Evolutionary conservation across 2,888 invertebrate species (phyloP).

Genomic region (Quadroppia sp.): DNA sequence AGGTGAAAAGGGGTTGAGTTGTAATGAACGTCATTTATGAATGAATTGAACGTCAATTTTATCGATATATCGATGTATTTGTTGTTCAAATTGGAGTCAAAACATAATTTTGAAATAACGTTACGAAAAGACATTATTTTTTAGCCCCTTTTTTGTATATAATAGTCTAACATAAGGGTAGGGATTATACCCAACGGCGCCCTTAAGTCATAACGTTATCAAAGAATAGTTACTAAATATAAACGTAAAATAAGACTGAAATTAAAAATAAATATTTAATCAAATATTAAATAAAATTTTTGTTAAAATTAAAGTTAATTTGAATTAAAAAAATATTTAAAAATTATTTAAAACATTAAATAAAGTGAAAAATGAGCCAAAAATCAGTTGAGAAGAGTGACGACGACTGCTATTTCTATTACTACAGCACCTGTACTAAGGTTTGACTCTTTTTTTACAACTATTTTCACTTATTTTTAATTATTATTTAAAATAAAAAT

Average conservation of each 20-base stretch:
- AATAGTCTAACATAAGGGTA: too few species aligned
- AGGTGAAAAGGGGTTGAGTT: too few species aligned
- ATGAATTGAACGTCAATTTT: too few species aligned
- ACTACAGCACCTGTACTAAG: conserved; percentile 79
- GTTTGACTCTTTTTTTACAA: conserved; percentile 56
- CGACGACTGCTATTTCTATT: conserved; percentile 83
- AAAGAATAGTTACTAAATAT: too few species aligned
- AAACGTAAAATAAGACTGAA: neutral
- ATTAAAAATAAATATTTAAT: neutral
- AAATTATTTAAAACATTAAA: neutral
- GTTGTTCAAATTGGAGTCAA: too few species aligned
- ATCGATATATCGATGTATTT: too few species aligned
- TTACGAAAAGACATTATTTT: too few species aligned
- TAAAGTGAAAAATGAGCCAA: neutral
- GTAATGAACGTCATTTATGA: too few species aligned
- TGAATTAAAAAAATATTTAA: neutral
- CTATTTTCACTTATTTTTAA: conserved; percentile 20
- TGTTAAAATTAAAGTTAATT: neutral
- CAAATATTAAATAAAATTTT: neutral
- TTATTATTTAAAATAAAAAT: neutral
- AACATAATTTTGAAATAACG: too few species aligned
- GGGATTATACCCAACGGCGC: too few species aligned
- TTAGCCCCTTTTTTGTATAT: too few species aligned
- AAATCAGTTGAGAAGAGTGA: conserved; percentile 30
- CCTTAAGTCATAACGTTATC: too few species aligned